phyloP scores from a whole-genome alignment of 2,113 vertebrate species.

The Patagioenas fasciata region DNA sequence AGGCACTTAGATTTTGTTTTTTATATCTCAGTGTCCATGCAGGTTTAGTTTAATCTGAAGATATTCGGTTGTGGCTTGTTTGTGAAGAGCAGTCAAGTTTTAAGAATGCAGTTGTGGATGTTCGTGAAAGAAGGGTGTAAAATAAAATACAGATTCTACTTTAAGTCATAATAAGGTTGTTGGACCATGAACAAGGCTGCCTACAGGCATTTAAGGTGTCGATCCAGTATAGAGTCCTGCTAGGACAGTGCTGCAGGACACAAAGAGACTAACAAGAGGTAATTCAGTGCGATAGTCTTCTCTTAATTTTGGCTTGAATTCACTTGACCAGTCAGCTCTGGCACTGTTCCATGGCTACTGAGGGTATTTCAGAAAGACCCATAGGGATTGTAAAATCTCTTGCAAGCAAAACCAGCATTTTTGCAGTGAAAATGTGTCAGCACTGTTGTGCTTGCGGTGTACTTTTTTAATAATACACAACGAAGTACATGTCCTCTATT shows the following conservation, averaged over 20 bases:
- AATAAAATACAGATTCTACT: neutral
- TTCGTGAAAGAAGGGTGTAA: neutral
- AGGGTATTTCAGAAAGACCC: neutral
- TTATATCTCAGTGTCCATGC: neutral
- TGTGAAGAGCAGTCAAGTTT: neutral
- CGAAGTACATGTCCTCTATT: neutral
- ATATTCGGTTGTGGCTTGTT: neutral
- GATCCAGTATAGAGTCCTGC: neutral
- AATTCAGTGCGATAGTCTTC: neutral
- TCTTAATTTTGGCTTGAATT: neutral
- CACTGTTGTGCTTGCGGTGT: neutral
- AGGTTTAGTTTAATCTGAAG: neutral
- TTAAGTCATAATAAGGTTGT: neutral
- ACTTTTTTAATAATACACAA: neutral
- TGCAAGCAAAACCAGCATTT: slow-evolving; percentile 9
- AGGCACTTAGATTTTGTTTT: neutral
- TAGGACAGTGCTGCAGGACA: neutral
- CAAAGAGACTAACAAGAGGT: neutral
- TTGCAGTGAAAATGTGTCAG: neutral
- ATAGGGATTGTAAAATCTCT: neutral
- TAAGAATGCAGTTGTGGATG: neutral
- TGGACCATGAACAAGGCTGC: neutral
- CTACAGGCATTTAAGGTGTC: neutral
- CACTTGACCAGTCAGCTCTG: neutral
- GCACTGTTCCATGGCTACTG: neutral